phyloP scores from a whole-genome alignment of 2,797 vertebrate species.

The Todus mexicanus region DNA sequence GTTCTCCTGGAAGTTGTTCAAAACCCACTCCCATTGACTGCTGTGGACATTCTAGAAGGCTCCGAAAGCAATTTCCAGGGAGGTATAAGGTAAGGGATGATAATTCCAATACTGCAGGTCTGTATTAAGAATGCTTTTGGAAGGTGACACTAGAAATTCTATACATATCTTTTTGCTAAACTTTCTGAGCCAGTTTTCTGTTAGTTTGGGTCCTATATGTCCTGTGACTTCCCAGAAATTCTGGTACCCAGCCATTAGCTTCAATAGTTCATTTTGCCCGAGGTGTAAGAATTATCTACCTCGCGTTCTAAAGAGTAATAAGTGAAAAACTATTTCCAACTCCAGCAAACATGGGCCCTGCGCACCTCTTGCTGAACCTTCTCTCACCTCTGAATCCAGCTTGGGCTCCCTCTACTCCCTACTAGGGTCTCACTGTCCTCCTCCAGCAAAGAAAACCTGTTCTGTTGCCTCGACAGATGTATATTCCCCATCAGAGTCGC shows the following conservation, averaged over 20 bases:
- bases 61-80: background rate
- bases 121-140: background rate
- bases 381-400: background rate
- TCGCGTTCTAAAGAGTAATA: background rate
- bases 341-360: background rate
- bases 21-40: background rate
- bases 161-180: background rate
- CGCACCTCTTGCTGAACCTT: background rate
- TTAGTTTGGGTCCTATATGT: background rate
- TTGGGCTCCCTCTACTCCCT: background rate
- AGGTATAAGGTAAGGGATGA: background rate
- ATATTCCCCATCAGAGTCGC: background rate
- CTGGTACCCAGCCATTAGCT: background rate
- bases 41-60: background rate
- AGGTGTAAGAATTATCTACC: background rate
- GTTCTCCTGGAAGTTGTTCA: background rate
- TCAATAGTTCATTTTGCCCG: background rate
- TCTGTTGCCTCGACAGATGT: background rate
- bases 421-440: background rate
- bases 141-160: background rate
- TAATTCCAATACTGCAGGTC: background rate
- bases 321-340: background rate
- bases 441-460: background rate
- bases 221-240: background rate
- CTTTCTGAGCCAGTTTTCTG: background rate